phyloP scores from a whole-genome alignment of 2,113 vertebrate genomes.

The Sander lucioperca region DNA sequence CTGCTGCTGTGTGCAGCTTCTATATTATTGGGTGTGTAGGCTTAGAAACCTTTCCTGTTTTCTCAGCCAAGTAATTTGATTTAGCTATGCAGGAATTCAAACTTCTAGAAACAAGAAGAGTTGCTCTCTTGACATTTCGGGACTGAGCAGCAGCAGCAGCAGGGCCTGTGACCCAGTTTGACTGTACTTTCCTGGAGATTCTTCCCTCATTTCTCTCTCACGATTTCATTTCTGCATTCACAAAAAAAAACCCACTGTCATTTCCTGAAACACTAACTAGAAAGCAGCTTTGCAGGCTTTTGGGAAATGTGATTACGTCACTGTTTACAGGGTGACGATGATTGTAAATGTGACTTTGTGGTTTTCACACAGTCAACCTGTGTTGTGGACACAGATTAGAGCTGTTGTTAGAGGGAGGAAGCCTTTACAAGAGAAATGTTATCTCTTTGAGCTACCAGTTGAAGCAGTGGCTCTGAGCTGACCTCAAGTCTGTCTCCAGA shows the following conservation, averaged over 20 bases:
- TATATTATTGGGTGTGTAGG: neutral
- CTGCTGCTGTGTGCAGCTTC: neutral
- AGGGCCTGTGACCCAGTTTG: conserved; percentile 41
- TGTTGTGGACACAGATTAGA: conserved; percentile 13
- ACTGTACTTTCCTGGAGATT: conserved; percentile 5
- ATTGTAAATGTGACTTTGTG: neutral
- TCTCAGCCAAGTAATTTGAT: conserved; percentile 29
- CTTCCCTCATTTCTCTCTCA: conserved; percentile 4
- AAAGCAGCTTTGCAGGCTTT: neutral
- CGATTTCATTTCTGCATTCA: neutral
- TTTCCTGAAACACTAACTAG: conserved; percentile 12
- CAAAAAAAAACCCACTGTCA: neutral
- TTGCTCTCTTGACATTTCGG: conserved; percentile 18
- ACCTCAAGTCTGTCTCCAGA: conserved; percentile 11
- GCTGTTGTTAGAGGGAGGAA: neutral
- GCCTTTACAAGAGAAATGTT: neutral
- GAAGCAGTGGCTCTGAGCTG: neutral
- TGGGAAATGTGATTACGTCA: neutral
- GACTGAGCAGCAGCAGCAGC: neutral
- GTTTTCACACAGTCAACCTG: neutral
- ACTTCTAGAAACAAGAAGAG: neutral
- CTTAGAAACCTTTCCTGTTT: neutral
- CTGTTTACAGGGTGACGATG: neutral
- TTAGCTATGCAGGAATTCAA: conserved; percentile 25
- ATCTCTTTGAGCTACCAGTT: neutral